Evolutionary conservation across 2,888 invertebrate genomes (phyloP), one percentile per base, ranked within the genome.

Genomic region (Daptonema setosum): DNA sequence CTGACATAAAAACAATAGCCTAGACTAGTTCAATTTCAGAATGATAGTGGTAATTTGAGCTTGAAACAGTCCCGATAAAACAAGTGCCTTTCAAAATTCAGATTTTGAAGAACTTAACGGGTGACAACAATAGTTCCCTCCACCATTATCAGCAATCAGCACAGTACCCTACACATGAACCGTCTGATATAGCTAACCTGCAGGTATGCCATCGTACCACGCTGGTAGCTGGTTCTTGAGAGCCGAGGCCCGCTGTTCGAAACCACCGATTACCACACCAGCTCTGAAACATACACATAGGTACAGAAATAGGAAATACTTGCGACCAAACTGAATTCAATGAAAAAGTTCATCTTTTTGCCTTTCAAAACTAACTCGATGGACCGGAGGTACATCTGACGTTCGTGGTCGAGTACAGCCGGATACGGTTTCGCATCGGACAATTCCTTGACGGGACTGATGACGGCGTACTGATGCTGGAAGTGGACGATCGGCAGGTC

Each of bases 381-480:
- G 59, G 70, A 68, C 3, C 75, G 65, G 29, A 73, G 58, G 62
- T 75, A 75, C 62, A 73, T 74, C 1, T 73, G 72, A 2, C 70
- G 71, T 59, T 74, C 74, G 57, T 75, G 65, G 60, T 75, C 73
- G 52, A 74, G 63, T 56, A 75, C 61, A 2, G 74, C 73, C 1
- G 75, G 74, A 8, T 70, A 60, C 59, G 70, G 70, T 30, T 58
- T 63, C 59, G 66, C 59, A 22, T 57, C 60, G 41, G 59, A 56
- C 54, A 69, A 65, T 57, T 70, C 67, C 1, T 67, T 65, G 25
- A 73, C 63, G 2, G 68, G 60, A 28, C 65, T 63, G 0, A 73
- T 71, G 17, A 73, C 66, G 30, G 73, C 63, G 60, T 73, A 75
- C 62, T 75, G 75, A 61, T 75, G 75, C 57, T 75, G 71, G 1